Percentiles rank a stretch among this genome's conserved stretches.
phyloP scores from a whole-genome alignment of 2,888 invertebrate species.

The Machimus atricapillus region DNA sequence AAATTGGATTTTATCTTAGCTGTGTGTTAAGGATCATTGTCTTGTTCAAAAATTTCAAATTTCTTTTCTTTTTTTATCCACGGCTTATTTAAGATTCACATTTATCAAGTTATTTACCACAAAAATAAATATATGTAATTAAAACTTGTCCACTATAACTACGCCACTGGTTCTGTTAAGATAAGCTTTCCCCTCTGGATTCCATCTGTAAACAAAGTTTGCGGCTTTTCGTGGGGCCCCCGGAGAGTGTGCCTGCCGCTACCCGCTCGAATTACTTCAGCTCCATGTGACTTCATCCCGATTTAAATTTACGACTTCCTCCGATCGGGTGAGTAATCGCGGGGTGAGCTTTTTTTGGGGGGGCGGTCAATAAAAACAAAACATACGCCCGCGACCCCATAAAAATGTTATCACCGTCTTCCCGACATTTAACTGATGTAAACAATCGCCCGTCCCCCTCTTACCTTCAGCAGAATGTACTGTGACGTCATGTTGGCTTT shows the following conservation, averaged over 20 bases:
- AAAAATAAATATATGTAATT: background rate
- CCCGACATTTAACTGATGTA: slow-evolving; percentile 22
- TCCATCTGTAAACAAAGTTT: background rate
- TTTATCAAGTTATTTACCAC: no score
- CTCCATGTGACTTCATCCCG: background rate
- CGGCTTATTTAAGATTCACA: no score
- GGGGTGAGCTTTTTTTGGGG: background rate
- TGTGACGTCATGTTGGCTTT: slow-evolving; percentile 45
- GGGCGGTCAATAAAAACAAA: background rate
- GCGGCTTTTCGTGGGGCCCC: background rate
- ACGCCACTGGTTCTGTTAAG: background rate
- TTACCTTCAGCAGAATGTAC: slow-evolving; percentile 47
- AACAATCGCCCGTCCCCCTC: slow-evolving; percentile 43
- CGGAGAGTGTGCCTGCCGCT: background rate
- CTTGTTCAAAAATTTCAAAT: background rate
- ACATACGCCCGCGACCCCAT: background rate
- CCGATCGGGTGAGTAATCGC: background rate
- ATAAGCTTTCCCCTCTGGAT: background rate
- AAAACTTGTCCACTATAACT: background rate
- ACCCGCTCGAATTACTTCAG: background rate
- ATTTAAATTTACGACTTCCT: slow-evolving; percentile 9
- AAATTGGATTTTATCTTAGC: background rate
- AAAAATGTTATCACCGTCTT: background rate
- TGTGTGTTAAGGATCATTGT: background rate
- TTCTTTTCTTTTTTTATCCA: no score